phyloP scores from a whole-genome alignment of 2,113 vertebrate species.

The Percopsis transmontana region DNA sequence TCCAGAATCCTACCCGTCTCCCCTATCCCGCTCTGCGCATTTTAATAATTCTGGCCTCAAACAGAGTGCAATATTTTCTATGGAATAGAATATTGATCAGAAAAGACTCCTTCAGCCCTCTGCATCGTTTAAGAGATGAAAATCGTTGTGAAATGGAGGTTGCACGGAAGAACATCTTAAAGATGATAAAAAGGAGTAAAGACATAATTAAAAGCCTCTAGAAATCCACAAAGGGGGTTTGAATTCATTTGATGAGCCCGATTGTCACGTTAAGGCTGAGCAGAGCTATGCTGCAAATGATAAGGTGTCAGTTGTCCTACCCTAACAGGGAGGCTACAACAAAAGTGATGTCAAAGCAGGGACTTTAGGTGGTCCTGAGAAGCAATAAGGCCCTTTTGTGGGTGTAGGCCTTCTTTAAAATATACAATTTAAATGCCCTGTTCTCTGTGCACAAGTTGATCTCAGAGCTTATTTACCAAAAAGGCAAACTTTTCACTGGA shows the following conservation, averaged over 20 bases:
- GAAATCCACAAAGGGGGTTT: too few relatives aligned
- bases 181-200: too few relatives aligned
- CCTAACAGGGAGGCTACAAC: neutral
- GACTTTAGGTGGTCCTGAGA: too few relatives aligned
- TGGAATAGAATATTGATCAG: conserved; percentile 41
- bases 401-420: too few relatives aligned
- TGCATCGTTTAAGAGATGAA: conserved; percentile 2
- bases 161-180: too few relatives aligned
- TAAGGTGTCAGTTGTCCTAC: neutral
- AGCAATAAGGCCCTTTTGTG: too few relatives aligned
- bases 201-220: too few relatives aligned
- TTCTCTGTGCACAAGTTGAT: neutral
- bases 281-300: neutral
- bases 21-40: neutral
- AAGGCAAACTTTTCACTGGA: conserved; percentile 5
- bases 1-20: conserved; percentile 33
- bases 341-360: too few relatives aligned
- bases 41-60: conserved; percentile 50
- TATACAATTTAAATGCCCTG: too few relatives aligned
- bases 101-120: conserved; percentile 12
- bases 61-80: conserved; percentile 26
- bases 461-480: neutral
- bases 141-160: neutral
- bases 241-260: too few relatives aligned
- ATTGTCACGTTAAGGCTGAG: too few relatives aligned